These are phyloP conservation scores for Ptychodera flava DNA, from an alignment of 35 echinoderm and acorn worm species.

Conservation along the genomic window DNA sequence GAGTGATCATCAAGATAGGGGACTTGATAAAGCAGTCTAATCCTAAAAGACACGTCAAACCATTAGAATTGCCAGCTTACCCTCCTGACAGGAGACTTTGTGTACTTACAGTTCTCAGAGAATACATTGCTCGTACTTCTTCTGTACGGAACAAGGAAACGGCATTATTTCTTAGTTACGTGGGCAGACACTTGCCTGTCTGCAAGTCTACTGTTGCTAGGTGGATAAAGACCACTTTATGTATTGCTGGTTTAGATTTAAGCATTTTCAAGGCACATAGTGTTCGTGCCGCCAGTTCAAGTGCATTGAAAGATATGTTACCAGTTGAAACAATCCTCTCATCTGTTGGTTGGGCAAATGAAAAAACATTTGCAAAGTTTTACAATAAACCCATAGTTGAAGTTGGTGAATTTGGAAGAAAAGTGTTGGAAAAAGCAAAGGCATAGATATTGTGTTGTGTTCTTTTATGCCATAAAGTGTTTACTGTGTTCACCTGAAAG, in stretches of 20 bases:
- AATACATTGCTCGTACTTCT: background rate
- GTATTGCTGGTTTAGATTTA: background rate
- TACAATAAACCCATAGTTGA: too few species aligned
- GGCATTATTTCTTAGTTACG: background rate
- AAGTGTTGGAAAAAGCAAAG: too few species aligned
- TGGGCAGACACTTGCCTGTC: background rate
- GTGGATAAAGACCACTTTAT: background rate
- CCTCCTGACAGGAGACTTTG: background rate
- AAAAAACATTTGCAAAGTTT: too few species aligned
- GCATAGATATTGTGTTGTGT: too few species aligned
- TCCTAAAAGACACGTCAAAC: background rate
- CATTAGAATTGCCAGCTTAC: background rate
- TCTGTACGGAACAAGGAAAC: background rate
- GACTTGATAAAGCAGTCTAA: background rate
- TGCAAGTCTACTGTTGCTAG: background rate
- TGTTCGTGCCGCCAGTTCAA: conserved; percentile 2
- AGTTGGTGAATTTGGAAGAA: too few species aligned
- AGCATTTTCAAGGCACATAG: background rate
- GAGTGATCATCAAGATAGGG: background rate
- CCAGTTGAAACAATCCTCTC: too few species aligned
- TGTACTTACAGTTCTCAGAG: background rate
- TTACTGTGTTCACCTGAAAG: too few species aligned
- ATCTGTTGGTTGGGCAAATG: too few species aligned
- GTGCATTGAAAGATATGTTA: too few species aligned
- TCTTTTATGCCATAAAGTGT: too few species aligned